A percentile compares a stretch with the other conserved stretches of the same genome.
Conservation (phyloP, 1,140 invertebrate species). For the Triops cancriformis region DNA sequence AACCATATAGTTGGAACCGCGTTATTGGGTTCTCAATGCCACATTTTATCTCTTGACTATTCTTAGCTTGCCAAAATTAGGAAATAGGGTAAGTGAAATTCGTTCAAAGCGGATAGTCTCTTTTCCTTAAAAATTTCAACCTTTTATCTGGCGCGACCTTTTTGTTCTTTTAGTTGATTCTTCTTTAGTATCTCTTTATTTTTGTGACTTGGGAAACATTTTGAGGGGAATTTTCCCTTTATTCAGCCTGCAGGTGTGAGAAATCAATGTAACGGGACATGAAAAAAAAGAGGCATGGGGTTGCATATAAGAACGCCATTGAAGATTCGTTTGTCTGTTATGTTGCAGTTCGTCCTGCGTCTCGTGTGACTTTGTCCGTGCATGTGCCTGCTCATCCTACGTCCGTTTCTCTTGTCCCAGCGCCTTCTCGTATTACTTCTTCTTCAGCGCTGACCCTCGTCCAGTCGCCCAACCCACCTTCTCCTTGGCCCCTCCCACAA, state of each 20-base stretch:
- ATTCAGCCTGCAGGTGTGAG: background rate
- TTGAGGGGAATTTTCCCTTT: background rate
- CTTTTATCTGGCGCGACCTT: background rate
- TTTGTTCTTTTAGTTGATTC: constrained; percentile 13
- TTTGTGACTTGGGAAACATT: background rate
- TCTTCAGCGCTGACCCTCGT: constrained; percentile 4
- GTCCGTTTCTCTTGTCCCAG: background rate
- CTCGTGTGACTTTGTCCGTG: constrained; percentile 4
- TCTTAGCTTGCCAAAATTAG: constrained; percentile 10
- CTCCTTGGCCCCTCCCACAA: background rate
- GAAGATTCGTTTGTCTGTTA: constrained; percentile 15
- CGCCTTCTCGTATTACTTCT: background rate
- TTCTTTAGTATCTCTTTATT: background rate
- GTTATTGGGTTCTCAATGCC: background rate
- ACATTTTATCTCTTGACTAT: background rate
- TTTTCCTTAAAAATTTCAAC: background rate
- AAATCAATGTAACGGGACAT: background rate
- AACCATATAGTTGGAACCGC: background rate
- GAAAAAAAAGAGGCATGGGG: background rate
- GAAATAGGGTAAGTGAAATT: background rate
- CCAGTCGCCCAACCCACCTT: background rate
- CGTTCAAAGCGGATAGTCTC: background rate
- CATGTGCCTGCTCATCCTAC: constrained; percentile 12
- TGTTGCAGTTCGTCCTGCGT: background rate
- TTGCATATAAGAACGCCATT: background rate